Conservation (phyloP, 2,888 invertebrate genomes). For the Apantesis nais region DNA sequence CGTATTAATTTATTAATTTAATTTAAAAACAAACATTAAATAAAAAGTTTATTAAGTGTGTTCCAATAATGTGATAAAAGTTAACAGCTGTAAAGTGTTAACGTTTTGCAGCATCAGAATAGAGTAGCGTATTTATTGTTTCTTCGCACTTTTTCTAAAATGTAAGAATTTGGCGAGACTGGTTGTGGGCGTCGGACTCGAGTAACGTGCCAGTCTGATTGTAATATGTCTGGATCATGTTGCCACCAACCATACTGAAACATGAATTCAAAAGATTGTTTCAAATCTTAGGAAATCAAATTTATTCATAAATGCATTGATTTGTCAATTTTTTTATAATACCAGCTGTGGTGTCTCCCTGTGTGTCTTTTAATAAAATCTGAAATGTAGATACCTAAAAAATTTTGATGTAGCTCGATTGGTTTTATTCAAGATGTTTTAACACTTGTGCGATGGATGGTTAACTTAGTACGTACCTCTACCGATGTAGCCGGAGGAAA, state of each 20-base stretch:
- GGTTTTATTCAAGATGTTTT: not conserved
- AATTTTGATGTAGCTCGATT: too few species aligned
- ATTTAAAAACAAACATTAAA: not conserved
- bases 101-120: slow-evolving; percentile 53
- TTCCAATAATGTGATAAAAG: not conserved
- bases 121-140: slow-evolving; percentile 79
- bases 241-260: slow-evolving; percentile 82
- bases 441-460: not conserved
- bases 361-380: too few species aligned
- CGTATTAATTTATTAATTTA: too few species aligned
- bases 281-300: not conserved
- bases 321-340: too few species aligned
- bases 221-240: slow-evolving; percentile 68
- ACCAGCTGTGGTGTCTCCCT: too few species aligned
- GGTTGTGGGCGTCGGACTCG: slow-evolving; percentile 70
- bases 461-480: slow-evolving; percentile 55
- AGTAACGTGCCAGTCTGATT: slow-evolving; percentile 73
- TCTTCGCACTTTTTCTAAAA: slow-evolving; percentile 70
- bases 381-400: too few species aligned
- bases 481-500: slow-evolving; percentile 75
- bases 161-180: slow-evolving; percentile 70
- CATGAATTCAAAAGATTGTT: not conserved
- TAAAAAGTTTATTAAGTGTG: not conserved
- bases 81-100: not conserved
- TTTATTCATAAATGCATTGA: too few species aligned